Conservation (phyloP, 2,113 vertebrate species). For the Dasyprocta punctata region DNA sequence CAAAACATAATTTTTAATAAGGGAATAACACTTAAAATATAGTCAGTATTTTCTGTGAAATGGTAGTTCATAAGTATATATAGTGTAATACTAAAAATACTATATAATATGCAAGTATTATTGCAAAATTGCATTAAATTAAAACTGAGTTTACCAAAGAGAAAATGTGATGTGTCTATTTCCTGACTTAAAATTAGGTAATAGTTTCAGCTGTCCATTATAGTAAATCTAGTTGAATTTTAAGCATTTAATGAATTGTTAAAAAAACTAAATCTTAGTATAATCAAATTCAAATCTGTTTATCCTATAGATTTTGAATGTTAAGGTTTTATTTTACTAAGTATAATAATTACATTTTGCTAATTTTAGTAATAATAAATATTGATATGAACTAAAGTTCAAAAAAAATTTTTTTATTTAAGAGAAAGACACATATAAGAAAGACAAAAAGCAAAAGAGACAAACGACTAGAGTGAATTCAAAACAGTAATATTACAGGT, state of each 20-base stretch:
- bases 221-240: neutral
- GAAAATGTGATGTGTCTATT: neutral
- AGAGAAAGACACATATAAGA: no score
- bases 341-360: neutral
- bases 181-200: neutral
- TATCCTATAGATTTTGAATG: neutral
- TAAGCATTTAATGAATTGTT: neutral
- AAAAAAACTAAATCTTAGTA: neutral
- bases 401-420: no score
- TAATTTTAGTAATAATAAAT: conserved; percentile 14
- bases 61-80: neutral
- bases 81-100: neutral
- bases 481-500: no score
- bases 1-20: conserved; percentile 6
- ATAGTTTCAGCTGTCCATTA: neutral
- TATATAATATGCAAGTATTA: neutral
- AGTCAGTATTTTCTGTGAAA: neutral
- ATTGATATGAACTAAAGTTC: neutral
- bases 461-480: no score
- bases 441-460: no score
- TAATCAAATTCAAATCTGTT: conserved; percentile 20
- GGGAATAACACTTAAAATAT: neutral
- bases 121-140: conserved; percentile 18
- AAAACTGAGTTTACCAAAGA: neutral
- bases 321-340: neutral